Percentiles rank a stretch among this genome's conserved stretches.
Evolutionary conservation across 2,888 invertebrate species (phyloP).

Genomic region (Steromphala cineraria): DNA sequence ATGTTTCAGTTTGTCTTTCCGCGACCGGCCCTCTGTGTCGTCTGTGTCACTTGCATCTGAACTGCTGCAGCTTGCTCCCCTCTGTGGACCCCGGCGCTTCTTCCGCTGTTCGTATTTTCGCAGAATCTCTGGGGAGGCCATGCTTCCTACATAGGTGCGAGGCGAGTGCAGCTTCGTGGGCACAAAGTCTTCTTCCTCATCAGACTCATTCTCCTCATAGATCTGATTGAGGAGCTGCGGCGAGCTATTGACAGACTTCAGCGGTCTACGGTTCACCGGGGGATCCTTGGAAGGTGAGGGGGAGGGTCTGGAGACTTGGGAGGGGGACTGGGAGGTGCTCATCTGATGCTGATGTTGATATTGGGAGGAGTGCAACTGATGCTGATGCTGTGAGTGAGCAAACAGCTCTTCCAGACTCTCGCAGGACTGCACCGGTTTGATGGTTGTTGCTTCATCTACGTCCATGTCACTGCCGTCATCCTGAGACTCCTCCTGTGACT

Average conservation of each 20-base stretch:
- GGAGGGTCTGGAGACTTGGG: neutral
- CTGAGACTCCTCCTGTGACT: slow-evolving; percentile 85
- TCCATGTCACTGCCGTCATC: slow-evolving; percentile 44
- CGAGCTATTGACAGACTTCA: slow-evolving; percentile 76
- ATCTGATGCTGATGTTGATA: neutral
- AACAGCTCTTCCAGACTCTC: slow-evolving; percentile 54
- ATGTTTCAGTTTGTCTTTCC: slow-evolving; percentile 69
- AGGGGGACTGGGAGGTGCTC: neutral
- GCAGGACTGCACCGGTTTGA: slow-evolving; percentile 57
- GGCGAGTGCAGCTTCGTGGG: slow-evolving; percentile 59
- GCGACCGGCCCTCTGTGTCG: slow-evolving; percentile 74
- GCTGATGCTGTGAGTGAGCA: neutral
- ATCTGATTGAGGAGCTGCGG: slow-evolving; percentile 82
- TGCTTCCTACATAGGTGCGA: slow-evolving; percentile 46
- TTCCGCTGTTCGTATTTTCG: slow-evolving; percentile 76
- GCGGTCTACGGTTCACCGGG: slow-evolving; percentile 53
- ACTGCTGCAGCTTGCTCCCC: slow-evolving; percentile 89
- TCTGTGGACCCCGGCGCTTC: slow-evolving; percentile 82
- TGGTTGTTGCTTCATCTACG: slow-evolving; percentile 39
- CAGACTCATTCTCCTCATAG: slow-evolving; percentile 81
- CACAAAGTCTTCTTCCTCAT: slow-evolving; percentile 71
- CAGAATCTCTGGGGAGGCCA: slow-evolving; percentile 74
- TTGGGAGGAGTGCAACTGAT: neutral
- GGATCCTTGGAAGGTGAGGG: slow-evolving; percentile 18
- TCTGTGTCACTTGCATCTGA: slow-evolving; percentile 91